Percentiles rank a stretch among this genome's conserved stretches.
Evolutionary conservation across 1,140 invertebrate species (phyloP).

Genomic region (Bicyclus anynana): DNA sequence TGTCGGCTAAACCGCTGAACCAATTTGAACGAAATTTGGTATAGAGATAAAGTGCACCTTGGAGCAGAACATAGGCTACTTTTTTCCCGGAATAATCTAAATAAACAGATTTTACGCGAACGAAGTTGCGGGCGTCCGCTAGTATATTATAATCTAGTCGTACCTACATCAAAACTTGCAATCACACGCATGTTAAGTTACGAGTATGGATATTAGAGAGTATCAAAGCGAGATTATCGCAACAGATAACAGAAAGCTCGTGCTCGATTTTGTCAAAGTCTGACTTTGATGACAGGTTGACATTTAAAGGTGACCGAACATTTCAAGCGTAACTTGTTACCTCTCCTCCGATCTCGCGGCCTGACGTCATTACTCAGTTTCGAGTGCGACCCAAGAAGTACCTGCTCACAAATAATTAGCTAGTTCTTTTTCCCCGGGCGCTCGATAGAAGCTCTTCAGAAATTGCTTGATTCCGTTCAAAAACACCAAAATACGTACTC

Average conservation of each 20-base stretch:
- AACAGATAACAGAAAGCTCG: background rate
- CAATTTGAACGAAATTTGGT: too few relatives aligned
- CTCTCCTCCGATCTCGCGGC: constrained; percentile 26
- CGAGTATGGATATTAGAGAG: too few relatives aligned
- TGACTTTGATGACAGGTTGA: background rate
- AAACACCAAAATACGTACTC: constrained; percentile 66
- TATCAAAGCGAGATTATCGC: too few relatives aligned
- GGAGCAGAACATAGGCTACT: too few relatives aligned
- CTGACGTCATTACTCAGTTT: constrained; percentile 12
- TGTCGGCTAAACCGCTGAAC: too few relatives aligned
- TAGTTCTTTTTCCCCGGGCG: constrained; percentile 39
- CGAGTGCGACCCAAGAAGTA: constrained; percentile 15
- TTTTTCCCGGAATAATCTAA: too few relatives aligned
- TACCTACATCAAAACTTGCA: too few relatives aligned
- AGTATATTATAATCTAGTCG: too few relatives aligned
- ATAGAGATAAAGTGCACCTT: too few relatives aligned
- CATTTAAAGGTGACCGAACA: background rate
- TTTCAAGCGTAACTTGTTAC: constrained; percentile 16
- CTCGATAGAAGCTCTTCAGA: constrained; percentile 41
- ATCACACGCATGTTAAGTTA: too few relatives aligned
- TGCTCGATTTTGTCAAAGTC: background rate
- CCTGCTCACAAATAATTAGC: constrained; percentile 60
- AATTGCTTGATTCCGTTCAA: constrained; percentile 53
- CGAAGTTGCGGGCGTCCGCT: too few relatives aligned
- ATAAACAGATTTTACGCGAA: too few relatives aligned